Conservation (phyloP, 2,113 vertebrate species). For the Solenodon paradoxus region DNA sequence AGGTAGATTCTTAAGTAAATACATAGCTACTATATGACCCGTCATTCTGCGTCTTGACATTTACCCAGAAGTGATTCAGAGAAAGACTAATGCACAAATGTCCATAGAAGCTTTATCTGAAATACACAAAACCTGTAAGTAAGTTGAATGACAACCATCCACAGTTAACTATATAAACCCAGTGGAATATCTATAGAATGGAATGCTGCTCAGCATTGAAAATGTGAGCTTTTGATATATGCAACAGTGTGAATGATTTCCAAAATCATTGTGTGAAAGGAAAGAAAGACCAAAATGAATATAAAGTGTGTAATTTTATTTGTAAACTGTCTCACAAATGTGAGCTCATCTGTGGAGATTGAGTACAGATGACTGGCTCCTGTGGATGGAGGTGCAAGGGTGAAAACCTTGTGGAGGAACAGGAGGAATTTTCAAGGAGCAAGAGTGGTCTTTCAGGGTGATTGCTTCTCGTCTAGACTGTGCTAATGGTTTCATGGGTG, state of each 20-base stretch:
- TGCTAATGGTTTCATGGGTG: not conserved
- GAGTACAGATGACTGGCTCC: not conserved
- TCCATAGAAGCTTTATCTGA: not conserved
- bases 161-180: not conserved
- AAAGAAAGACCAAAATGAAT: not conserved
- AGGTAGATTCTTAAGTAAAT: not conserved
- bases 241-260: not conserved
- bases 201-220: not conserved
- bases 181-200: not conserved
- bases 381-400: not conserved
- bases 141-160: not conserved
- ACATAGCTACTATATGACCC: not conserved
- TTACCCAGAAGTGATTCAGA: not conserved
- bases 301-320: not conserved
- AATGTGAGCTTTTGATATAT: not conserved
- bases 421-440: not conserved
- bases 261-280: not conserved
- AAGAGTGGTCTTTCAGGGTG: not conserved
- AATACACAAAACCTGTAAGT: not conserved
- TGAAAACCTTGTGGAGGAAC: not conserved
- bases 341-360: not conserved
- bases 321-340: not conserved
- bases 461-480: not conserved
- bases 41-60: not conserved
- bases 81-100: not conserved